Conservation (phyloP, 2,113 vertebrate genomes). For the Eurystomus gularis region DNA sequence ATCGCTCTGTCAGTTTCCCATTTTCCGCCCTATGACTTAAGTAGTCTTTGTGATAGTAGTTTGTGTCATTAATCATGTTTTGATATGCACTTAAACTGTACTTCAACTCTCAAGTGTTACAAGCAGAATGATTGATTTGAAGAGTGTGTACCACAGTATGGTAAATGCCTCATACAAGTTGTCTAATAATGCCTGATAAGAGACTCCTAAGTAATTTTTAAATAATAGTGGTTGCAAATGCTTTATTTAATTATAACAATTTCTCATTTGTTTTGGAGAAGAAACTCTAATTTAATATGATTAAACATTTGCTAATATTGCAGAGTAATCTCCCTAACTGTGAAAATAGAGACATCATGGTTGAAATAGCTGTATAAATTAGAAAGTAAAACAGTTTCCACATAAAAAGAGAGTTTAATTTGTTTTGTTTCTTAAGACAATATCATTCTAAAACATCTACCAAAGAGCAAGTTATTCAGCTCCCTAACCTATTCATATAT, state of each 20-base stretch:
- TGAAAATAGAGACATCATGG: not conserved
- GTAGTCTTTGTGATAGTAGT: not conserved
- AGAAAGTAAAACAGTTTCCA: not conserved
- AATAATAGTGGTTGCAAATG: not conserved
- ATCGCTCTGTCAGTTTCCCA: not conserved
- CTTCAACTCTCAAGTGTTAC: not conserved
- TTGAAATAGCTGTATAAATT: not conserved
- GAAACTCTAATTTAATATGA: not conserved
- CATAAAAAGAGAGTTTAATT: not conserved
- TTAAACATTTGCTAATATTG: not conserved
- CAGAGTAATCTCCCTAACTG: not conserved
- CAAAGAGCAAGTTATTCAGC: not conserved
- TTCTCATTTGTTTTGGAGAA: not conserved
- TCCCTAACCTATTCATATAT: not conserved
- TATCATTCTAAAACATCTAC: not conserved
- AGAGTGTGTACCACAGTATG: accelerated
- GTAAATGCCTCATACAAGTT: not conserved
- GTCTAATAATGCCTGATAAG: not conserved
- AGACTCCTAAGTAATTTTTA: not conserved
- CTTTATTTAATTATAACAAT: not conserved
- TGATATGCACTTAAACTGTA: not conserved
- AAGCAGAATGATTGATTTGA: not conserved
- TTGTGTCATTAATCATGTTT: not conserved
- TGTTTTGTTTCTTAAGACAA: not conserved
- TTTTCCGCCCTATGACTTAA: not conserved